Evolutionary conservation across 2,888 invertebrate species (phyloP), one percentile per base, ranked within the genome.

Genomic region (Lochmaea crataegi): DNA sequence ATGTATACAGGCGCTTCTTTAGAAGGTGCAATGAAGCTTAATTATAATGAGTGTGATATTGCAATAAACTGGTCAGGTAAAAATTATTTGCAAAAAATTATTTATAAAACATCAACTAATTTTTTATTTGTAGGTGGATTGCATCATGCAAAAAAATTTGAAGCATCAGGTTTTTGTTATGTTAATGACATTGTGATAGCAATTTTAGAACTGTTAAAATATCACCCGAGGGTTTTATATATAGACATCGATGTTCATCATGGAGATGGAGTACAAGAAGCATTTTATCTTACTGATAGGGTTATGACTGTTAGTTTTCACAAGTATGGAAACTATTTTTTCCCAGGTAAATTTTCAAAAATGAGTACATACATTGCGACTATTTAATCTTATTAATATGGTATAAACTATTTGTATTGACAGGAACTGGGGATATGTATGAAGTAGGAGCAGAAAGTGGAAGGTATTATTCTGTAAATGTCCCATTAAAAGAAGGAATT

Each of bases 241-340:
- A 97, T 99, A 76, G 99, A 99, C 84, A 99, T 99, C 74, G 99
- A 99, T 83, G 99, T 99, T 0, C 99, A 99, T 86, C 99, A 99
- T 80, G 96, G 95, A 0, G 97, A 97, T 83, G 97, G 97, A 9
- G 98, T 99, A 0, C 98, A 99, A 86, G 99, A 98, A 87, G 98
- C 98, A 0, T 99, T 99, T 87, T 99, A 98, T 85, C 88, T 98
- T 5, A 98, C 98, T 0, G 98, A 99, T 85, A 88, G 99, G 75
- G 99, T 99, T 0, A 99, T 99, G 99, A 99, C 99, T 0, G 98
- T 99, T 1, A 98, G 98, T 61, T 99, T 99, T 86, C 99, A 99
- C 85, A 99, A 99, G 87, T 99, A 98, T 84, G 99, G 99, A 2
- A 97, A 97, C 83, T 96, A 94, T 83, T 99, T 98, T 86, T 99